Conservation (phyloP, 2,797 vertebrate species). For the Squalus acanthias region DNA sequence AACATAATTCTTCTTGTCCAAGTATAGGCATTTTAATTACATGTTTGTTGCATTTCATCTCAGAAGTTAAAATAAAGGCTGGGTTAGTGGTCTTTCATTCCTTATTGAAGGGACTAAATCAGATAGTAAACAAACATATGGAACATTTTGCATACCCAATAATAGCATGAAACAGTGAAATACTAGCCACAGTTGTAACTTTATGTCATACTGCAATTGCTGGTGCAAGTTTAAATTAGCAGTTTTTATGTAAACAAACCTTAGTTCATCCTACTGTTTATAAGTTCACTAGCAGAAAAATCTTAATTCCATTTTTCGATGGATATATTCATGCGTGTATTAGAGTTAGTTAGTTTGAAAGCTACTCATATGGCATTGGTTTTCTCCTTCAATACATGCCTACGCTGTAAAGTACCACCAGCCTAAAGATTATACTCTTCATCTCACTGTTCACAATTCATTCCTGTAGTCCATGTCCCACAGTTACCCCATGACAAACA, state of each 20-base stretch:
- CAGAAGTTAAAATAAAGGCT: neutral
- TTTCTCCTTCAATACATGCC: neutral
- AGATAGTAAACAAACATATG: neutral
- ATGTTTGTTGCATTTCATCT: constrained; percentile 8
- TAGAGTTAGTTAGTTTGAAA: neutral
- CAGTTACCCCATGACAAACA: neutral
- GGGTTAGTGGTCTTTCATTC: neutral
- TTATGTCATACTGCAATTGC: neutral
- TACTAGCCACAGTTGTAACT: neutral
- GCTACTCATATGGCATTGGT: neutral
- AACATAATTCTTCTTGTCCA: neutral
- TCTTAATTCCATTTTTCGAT: neutral
- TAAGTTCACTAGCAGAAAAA: neutral
- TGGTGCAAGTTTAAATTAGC: neutral
- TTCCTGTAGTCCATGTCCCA: neutral
- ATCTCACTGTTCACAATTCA: neutral
- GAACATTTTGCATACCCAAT: neutral
- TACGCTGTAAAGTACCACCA: neutral
- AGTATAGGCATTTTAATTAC: constrained; percentile 17
- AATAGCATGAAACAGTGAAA: neutral
- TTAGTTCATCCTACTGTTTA: neutral
- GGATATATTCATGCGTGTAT: neutral
- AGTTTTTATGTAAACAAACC: neutral
- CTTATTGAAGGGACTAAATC: neutral
- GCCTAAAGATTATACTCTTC: neutral